phyloP scores from a whole-genome alignment of 2,113 vertebrate genomes.

The Pachypanchax playfairii region DNA sequence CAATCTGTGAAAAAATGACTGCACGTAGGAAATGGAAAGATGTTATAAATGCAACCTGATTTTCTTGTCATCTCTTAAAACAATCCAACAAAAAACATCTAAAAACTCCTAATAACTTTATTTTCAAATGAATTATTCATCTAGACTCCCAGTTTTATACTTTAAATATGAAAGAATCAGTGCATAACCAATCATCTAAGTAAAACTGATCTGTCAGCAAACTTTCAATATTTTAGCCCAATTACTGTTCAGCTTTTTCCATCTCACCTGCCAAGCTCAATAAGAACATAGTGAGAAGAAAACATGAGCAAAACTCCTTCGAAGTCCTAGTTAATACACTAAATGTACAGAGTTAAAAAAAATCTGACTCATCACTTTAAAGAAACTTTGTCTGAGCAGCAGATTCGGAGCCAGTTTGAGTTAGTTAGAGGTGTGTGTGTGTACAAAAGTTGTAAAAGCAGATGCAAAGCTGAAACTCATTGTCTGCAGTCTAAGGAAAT shows the following conservation, averaged over 20 bases:
- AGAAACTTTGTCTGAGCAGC: not conserved
- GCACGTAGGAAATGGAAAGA: slow-evolving; percentile 1
- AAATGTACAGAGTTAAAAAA: not conserved
- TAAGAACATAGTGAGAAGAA: slow-evolving; percentile 1
- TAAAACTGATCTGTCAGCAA: not conserved
- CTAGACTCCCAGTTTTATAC: not conserved
- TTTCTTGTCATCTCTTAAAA: not conserved
- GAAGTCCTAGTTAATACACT: not conserved
- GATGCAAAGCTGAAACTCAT: not conserved
- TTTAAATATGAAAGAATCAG: too few species aligned
- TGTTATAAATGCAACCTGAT: too few species aligned
- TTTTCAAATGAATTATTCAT: not conserved
- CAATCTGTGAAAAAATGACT: not conserved
- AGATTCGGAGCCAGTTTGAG: not conserved
- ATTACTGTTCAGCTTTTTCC: not conserved
- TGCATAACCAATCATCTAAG: too few species aligned
- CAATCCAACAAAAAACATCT: too few species aligned
- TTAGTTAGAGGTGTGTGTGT: not conserved
- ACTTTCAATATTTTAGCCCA: not conserved
- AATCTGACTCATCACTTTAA: slow-evolving; percentile 7
- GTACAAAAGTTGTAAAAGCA: not conserved
- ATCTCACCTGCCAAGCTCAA: not conserved
- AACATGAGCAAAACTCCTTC: not conserved
- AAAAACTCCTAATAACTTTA: not conserved
- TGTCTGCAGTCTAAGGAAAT: not conserved